Evolutionary conservation across 2,797 vertebrate species (phyloP).

Genomic region (Semaprochilodus insignis): DNA sequence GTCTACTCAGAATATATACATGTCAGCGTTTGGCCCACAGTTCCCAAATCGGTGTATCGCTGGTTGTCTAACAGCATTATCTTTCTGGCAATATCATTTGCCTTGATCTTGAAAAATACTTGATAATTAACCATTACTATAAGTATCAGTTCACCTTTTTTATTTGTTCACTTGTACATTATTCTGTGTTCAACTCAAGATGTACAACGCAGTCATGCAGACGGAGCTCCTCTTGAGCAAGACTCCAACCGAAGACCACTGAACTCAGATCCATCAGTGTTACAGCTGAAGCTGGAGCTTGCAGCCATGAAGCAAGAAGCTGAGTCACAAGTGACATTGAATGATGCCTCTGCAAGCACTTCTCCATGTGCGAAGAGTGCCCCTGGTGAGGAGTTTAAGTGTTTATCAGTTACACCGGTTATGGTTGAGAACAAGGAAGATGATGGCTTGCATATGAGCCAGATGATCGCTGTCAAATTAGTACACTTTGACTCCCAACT

Average conservation of each 20-base stretch:
- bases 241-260: background rate
- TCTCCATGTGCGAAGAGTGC: background rate
- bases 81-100: too few relatives aligned
- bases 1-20: too few relatives aligned
- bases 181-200: background rate
- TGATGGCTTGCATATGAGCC: constrained; percentile 1
- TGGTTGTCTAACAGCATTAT: too few relatives aligned
- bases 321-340: background rate
- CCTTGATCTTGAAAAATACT: too few relatives aligned
- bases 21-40: too few relatives aligned
- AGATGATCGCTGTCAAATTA: constrained; percentile 2
- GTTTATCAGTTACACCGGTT: background rate
- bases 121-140: too few relatives aligned
- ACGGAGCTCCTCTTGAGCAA: background rate
- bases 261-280: background rate
- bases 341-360: background rate
- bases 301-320: constrained; percentile 13
- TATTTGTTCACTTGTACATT: background rate
- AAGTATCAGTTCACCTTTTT: background rate
- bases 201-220: background rate
- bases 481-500: background rate
- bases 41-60: too few relatives aligned
- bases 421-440: background rate
- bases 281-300: constrained; percentile 5
- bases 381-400: background rate